Percentiles rank a stretch among this genome's conserved stretches.
These are phyloP conservation scores for Morpho achilles DNA, from an alignment of 2,888 invertebrate genomes.

Conservation along the genomic window DNA sequence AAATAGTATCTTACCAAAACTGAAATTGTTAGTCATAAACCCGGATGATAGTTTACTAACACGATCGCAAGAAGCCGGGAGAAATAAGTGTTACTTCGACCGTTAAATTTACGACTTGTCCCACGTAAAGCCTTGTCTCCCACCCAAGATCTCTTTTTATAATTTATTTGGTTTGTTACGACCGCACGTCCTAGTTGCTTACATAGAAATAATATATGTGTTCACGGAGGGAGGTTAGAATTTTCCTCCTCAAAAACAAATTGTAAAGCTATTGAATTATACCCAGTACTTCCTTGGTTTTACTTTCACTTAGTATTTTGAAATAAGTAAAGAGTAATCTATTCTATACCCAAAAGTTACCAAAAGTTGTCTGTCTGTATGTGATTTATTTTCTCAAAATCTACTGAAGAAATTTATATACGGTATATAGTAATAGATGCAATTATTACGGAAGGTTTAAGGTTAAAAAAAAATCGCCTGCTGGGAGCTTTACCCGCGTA, in stretches of 20 bases:
- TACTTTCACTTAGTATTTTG: too few species aligned
- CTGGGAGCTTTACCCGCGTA: too few species aligned
- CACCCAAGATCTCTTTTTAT: slow-evolving; percentile 67
- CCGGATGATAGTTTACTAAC: slow-evolving; percentile 54
- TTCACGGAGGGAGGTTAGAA: slow-evolving; percentile 15
- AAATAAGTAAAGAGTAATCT: too few species aligned
- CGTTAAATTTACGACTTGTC: slow-evolving; percentile 78
- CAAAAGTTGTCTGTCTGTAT: too few species aligned
- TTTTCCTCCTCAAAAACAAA: slow-evolving; percentile 8
- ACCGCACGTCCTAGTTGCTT: slow-evolving; percentile 48
- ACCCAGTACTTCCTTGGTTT: too few species aligned
- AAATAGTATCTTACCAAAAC: neutral
- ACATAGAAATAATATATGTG: slow-evolving; percentile 45
- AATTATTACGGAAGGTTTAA: too few species aligned
- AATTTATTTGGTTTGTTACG: slow-evolving; percentile 75
- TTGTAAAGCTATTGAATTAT: neutral
- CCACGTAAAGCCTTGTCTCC: slow-evolving; percentile 66
- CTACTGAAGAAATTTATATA: too few species aligned
- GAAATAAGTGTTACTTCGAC: slow-evolving; percentile 72
- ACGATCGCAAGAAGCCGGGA: slow-evolving; percentile 65
- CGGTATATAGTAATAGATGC: too few species aligned
- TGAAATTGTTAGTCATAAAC: slow-evolving; percentile 48
- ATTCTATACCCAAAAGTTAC: too few species aligned
- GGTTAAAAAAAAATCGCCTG: too few species aligned
- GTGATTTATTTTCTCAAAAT: too few species aligned